Evolutionary conservation across 2,113 vertebrate genomes (phyloP).

Genomic region (Phyllostomus discolor): DNA sequence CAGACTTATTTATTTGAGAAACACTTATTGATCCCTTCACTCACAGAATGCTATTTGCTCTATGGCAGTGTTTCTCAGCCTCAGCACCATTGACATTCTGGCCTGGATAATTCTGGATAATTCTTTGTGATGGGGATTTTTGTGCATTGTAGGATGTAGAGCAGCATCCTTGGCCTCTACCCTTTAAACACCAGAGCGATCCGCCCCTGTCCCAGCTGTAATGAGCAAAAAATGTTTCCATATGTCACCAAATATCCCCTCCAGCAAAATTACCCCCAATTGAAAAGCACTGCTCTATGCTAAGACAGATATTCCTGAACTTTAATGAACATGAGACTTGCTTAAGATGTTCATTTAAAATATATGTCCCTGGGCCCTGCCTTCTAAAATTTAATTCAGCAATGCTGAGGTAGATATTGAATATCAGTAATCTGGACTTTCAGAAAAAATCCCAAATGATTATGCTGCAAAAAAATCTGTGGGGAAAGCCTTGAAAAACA

Average conservation of each 20-base stretch:
- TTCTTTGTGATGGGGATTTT: no score
- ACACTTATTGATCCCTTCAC: background rate
- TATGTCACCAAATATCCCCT: background rate
- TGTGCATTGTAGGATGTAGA: background rate
- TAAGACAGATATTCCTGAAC: background rate
- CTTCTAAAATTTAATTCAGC: background rate
- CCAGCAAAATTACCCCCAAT: background rate
- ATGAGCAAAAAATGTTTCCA: background rate
- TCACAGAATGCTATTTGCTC: background rate
- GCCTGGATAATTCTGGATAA: background rate
- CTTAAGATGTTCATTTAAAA: background rate
- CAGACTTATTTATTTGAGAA: background rate
- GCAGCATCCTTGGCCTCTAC: background rate
- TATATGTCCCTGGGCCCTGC: background rate
- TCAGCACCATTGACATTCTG: background rate
- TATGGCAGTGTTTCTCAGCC: background rate
- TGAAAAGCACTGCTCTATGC: background rate
- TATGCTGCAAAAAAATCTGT: background rate
- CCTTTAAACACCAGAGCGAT: background rate
- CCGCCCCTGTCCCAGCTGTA: background rate
- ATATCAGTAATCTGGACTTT: background rate
- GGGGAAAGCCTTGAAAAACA: background rate
- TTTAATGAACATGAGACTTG: background rate
- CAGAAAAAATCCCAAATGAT: background rate
- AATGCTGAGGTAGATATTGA: background rate